phyloP scores from a whole-genome alignment of 2,797 vertebrate genomes.

The Argyrosomus regius region DNA sequence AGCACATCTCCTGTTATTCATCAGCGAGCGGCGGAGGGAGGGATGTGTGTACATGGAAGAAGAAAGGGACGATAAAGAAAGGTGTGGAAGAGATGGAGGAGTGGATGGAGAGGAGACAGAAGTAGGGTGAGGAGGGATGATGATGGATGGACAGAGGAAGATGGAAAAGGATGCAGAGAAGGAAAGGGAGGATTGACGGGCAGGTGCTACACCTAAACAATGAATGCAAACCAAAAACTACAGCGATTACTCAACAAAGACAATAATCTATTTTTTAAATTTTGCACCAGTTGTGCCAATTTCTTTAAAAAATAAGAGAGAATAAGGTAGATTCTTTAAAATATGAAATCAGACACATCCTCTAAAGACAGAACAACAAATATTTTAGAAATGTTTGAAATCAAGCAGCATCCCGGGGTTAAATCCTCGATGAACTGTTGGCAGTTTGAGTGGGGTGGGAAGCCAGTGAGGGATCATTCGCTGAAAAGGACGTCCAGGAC shows the following conservation, averaged over 20 bases:
- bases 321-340: neutral
- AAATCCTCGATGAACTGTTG: neutral
- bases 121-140: slow-evolving; percentile 5
- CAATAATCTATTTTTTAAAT: neutral
- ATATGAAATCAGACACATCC: neutral
- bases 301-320: neutral
- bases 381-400: slow-evolving; percentile 1
- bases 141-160: slow-evolving; percentile 34
- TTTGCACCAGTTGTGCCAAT: neutral
- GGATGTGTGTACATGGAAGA: slow-evolving; percentile 35
- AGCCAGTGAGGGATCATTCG: neutral
- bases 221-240: neutral
- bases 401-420: neutral
- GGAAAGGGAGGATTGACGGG: neutral
- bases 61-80: slow-evolving; percentile 26
- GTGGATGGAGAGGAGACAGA: slow-evolving; percentile 22
- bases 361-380: neutral
- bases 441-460: neutral
- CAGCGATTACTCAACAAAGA: neutral
- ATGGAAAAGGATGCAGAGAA: slow-evolving; percentile 11
- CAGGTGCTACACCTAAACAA: neutral
- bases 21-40: slow-evolving; percentile 52
- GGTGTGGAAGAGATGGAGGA: neutral
- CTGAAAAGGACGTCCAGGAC: neutral
- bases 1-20: slow-evolving; percentile 82